Base-by-base conservation (phyloP, 2,797 vertebrate genomes). In the Antrozous pallidus region DNA sequence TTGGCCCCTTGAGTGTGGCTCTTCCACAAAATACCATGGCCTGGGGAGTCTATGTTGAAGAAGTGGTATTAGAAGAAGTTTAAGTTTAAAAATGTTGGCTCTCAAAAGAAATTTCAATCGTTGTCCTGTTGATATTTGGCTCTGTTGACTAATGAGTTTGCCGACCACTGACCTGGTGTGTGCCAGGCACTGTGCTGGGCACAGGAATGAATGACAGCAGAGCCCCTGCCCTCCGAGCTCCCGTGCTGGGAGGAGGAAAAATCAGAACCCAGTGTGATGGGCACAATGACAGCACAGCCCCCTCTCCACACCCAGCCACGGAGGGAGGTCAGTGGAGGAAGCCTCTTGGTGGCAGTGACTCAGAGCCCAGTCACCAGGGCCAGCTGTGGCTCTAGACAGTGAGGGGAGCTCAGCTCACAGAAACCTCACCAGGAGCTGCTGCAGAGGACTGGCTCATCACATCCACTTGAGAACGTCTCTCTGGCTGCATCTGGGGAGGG, bases 231-330 rank as follows among this genome's bases (percentile, higher is more conserved):
- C 85, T 8, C 10, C 0, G 1, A 49, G 36, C 31, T 22, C 47
- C 47, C 17, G 0, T 8, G 79, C 49, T 3, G 9, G 56, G 33
- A 24, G 70, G 67, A 90, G 58, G 45, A 65, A 54, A 74, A 80
- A 10, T 24, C 17, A 61, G 61, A 18, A 10, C 2, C 20, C 6
- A 13, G 13, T 0, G 0, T 18, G 33, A 47, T 5, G 20, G 49
- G 7, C 61, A 54, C 42, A 0, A 0, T 2, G 77, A 56, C 38
- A 14, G 45, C 31, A 22, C 10, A 36, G 49, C 8, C 11, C 38
- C 70, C 56, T 16, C 3, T 12, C 33, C 33, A 40, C 0, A 0
- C 14, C 42, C 40, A 33, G 31, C 5, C 6, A 17, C 8, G 14
- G 42, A 10, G 14, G 71, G 20, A 42, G 56, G 77, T n/a, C 13